Conservation (phyloP, 2,113 vertebrate genomes). For the Chunga burmeisteri region DNA sequence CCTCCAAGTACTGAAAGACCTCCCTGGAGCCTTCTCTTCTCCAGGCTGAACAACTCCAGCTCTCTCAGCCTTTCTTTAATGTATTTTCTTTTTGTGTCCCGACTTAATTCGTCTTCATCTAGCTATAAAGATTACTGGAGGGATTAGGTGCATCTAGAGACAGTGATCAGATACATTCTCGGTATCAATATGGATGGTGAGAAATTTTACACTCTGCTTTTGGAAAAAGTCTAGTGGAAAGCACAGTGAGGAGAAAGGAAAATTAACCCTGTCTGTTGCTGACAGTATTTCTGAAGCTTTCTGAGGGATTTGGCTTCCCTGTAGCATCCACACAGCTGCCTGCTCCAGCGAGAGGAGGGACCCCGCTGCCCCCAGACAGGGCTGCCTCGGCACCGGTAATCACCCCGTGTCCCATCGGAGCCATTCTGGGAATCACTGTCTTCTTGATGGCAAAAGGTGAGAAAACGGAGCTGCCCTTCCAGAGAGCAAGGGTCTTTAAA, state of each 20-base stretch:
- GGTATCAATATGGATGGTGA: neutral
- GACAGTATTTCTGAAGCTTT: neutral
- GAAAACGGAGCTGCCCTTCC: neutral
- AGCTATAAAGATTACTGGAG: neutral
- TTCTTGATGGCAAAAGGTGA: neutral
- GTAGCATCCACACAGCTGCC: neutral
- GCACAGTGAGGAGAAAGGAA: neutral
- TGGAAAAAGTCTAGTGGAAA: neutral
- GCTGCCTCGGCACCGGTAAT: neutral
- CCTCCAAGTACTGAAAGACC: neutral
- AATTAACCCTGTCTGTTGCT: neutral
- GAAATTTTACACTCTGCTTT: neutral
- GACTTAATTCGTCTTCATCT: neutral
- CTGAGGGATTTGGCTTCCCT: neutral
- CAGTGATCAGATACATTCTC: neutral
- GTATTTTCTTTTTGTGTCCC: neutral
- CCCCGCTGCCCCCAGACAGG: neutral
- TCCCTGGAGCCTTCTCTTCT: neutral
- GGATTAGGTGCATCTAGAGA: neutral
- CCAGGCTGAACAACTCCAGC: neutral
- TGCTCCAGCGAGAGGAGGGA: neutral
- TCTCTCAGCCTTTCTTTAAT: neutral
- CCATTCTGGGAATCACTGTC: fast-evolving
- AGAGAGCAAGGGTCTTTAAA: neutral
- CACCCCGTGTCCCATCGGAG: neutral